Base-by-base conservation (phyloP, 1,140 invertebrate genomes). In the Sminthurides bifidus region DNA sequence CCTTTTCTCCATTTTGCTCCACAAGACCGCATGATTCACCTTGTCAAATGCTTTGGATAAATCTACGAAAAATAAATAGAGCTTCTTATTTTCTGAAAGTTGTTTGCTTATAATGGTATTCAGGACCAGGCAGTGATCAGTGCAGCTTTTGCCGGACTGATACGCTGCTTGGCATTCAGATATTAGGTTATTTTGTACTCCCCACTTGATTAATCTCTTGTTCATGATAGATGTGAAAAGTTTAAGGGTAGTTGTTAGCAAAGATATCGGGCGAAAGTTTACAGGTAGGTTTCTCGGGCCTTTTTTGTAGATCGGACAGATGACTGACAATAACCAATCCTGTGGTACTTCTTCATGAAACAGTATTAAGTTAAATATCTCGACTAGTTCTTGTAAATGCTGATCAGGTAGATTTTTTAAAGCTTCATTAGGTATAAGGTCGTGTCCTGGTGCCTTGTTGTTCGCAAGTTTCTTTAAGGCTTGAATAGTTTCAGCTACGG, bases 31-130 rank as follows among this genome's bases (percentile, higher is more conserved):
- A 27, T 67, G 66, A 8, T 58, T 19, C 12, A 66, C 29, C 1
- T 50, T 60, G 24, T 68, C 63, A 55, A 67, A 67, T 2, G 64
- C 66, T 38, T 57, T 50, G 12, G 41, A 38, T 15, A 60, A 58
- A 49, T 67, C 66, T 15, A 67, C 53, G 44, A 65, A 67, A 8
- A 54, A 30, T 1, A 38, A n/a, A 49, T 58, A 67, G n/a, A 66
- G 51, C 14, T 30, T 24, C 15, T 51, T 48, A n/a, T 27, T 45
- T 2, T 46, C 26, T 43, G 40, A 17, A 21, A 65, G 43, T 41
- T 60, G 52, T 1, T 40, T 21, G 33, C 61, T 53, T 17, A 61
- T 54, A 12, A 56, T 19, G 6, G 41, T 31, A 3, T 48, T 43
- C 21, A 66, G 56, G 1, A 55, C 33, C 31, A 66, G 56, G 1